Evolutionary conservation across 2,888 invertebrate genomes (phyloP).

Genomic region (Luperina nickerlii): DNA sequence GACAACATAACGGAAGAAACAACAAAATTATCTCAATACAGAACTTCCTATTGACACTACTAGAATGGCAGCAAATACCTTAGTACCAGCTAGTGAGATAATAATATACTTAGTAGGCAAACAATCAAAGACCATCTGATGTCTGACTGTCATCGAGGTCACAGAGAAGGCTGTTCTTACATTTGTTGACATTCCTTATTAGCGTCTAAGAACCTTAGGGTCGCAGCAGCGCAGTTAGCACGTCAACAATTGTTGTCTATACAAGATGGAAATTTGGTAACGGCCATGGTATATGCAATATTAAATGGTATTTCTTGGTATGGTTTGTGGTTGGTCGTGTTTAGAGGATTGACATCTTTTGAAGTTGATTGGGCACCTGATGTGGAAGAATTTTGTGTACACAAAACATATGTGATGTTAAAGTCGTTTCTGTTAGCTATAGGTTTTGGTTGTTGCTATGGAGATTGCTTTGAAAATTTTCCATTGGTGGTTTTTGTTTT

Average conservation of each 20-base stretch:
- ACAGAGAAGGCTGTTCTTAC: conserved; percentile 53
- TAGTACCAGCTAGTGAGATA: conserved; percentile 40
- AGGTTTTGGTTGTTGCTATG: conserved; percentile 9
- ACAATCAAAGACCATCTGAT: conserved; percentile 30
- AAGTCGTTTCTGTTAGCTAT: conserved; percentile 17
- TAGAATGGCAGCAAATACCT: conserved; percentile 36
- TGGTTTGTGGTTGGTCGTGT: conserved; percentile 29
- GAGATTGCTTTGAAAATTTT: neutral
- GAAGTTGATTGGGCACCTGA: conserved; percentile 19
- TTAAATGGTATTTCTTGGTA: conserved; percentile 5
- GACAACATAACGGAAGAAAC: conserved; percentile 12
- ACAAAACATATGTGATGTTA: neutral
- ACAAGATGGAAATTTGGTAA: conserved; percentile 40
- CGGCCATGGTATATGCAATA: conserved; percentile 1
- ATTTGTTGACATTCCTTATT: conserved; percentile 52
- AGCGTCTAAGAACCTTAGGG: conserved; percentile 45
- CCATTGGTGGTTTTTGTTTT: neutral
- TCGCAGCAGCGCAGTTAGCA: conserved; percentile 49
- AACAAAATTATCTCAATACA: conserved; percentile 14
- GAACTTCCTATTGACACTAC: conserved; percentile 50
- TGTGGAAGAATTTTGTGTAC: conserved; percentile 16
- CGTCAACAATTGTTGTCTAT: conserved; percentile 34
- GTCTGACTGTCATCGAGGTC: conserved; percentile 55
- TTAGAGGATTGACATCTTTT: conserved; percentile 28
- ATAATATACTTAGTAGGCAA: conserved; percentile 34